These are phyloP conservation scores for Danio aesculapii DNA, from an alignment of 2,797 vertebrate species.

Conservation along the genomic window DNA sequence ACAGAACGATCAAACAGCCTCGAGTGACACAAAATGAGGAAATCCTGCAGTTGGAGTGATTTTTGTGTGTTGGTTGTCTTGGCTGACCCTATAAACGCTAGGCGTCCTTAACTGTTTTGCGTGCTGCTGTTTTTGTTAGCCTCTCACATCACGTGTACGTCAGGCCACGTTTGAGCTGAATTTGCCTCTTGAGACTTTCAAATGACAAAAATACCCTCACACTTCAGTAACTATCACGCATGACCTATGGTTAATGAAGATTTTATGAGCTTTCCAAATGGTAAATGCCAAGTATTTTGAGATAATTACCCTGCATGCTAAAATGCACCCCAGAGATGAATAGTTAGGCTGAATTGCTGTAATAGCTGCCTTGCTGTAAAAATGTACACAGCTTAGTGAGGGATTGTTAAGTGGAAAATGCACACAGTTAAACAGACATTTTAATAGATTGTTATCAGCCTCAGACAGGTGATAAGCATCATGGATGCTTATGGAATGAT, in stretches of 20 bases:
- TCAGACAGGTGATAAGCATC: neutral
- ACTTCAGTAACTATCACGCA: conserved; percentile 37
- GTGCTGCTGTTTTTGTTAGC: neutral
- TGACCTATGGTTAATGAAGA: conserved; percentile 21
- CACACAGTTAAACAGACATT: conserved; percentile 15
- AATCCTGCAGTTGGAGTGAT: conserved; percentile 75
- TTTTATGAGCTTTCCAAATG: conserved; percentile 36
- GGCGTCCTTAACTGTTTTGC: neutral
- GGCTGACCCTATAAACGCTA: conserved; percentile 2
- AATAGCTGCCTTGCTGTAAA: conserved; percentile 21
- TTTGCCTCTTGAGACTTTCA: conserved; percentile 20
- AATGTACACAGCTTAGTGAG: neutral
- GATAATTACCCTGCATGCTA: conserved; percentile 48
- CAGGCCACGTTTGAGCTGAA: neutral
- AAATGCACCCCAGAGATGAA: conserved; percentile 16
- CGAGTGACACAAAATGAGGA: conserved; percentile 69
- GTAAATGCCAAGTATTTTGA: conserved; percentile 41
- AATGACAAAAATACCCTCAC: conserved; percentile 31
- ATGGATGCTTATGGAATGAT: neutral
- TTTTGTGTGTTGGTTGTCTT: conserved; percentile 68
- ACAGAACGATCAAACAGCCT: neutral
- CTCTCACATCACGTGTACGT: neutral
- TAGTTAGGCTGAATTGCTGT: conserved; percentile 15
- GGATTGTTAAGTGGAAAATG: conserved; percentile 7
- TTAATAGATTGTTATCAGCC: neutral